phyloP scores from a whole-genome alignment of 2,113 vertebrate species.

The Leptocoma aspasia region DNA sequence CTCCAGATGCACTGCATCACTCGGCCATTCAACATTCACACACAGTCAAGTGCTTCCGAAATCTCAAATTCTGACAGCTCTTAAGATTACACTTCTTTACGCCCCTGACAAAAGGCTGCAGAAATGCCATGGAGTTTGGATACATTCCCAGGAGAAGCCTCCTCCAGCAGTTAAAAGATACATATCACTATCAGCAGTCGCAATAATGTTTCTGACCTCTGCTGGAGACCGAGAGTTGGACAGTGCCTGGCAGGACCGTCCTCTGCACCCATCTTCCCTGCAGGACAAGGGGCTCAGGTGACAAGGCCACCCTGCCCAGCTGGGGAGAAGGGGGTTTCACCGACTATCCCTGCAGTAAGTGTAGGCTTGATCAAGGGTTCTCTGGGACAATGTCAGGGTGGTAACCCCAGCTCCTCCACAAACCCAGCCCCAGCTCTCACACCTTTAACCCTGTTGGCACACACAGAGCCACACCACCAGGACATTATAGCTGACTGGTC shows the following conservation, averaged over 20 bases:
- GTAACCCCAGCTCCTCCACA: background rate
- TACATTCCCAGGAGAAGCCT: background rate
- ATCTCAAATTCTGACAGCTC: background rate
- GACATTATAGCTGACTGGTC: background rate
- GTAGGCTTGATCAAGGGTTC: background rate
- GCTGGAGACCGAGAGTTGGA: background rate
- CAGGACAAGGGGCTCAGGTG: background rate
- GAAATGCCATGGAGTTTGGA: background rate
- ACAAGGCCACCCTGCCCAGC: rapidly evolving
- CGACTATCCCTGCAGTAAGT: background rate
- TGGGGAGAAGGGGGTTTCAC: background rate
- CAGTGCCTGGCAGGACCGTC: rapidly evolving
- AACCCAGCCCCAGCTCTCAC: background rate
- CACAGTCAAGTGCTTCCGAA: background rate
- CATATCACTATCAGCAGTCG: background rate
- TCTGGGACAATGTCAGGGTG: background rate
- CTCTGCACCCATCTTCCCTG: background rate
- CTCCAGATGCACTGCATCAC: background rate
- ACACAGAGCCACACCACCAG: background rate
- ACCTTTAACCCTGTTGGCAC: rapidly evolving
- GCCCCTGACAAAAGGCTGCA: background rate
- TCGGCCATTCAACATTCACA: background rate
- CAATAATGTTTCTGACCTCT: background rate
- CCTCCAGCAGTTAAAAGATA: background rate
- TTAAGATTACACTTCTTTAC: background rate